Conservation (phyloP, 2,113 vertebrate species). For the Mandrillus leucophaeus region DNA sequence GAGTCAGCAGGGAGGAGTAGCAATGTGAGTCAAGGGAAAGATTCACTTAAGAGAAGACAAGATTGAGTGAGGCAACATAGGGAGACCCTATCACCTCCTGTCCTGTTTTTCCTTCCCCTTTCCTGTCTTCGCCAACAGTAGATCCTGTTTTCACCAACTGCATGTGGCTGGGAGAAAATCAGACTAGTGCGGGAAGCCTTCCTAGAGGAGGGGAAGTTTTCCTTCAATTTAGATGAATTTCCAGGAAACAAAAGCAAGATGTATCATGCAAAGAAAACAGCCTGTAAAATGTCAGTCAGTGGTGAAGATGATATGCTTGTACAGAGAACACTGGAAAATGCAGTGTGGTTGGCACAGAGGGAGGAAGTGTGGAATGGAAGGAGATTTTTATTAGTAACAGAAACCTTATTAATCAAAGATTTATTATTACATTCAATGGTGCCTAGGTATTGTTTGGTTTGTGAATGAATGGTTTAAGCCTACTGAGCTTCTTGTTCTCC, state of each 20-base stretch:
- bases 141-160: not conserved
- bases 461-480: not conserved
- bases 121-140: not conserved
- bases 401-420: not conserved
- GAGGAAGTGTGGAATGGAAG: no score
- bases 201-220: not conserved
- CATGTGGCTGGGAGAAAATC: not conserved
- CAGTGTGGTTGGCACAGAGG: not conserved
- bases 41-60: not conserved
- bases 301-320: not conserved
- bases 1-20: not conserved
- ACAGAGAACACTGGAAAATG: not conserved
- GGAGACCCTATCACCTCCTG: no score
- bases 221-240: not conserved
- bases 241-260: not conserved
- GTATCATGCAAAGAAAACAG: not conserved
- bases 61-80: no score
- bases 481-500: not conserved
- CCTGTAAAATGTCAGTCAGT: accelerated
- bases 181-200: not conserved
- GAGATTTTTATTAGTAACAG: not conserved
- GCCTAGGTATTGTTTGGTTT: not conserved
- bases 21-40: not conserved
- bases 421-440: not conserved
- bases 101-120: not conserved